Evolutionary conservation across 1,140 invertebrate species (phyloP).

Genomic region (Macrotrachela quadricornifera): DNA sequence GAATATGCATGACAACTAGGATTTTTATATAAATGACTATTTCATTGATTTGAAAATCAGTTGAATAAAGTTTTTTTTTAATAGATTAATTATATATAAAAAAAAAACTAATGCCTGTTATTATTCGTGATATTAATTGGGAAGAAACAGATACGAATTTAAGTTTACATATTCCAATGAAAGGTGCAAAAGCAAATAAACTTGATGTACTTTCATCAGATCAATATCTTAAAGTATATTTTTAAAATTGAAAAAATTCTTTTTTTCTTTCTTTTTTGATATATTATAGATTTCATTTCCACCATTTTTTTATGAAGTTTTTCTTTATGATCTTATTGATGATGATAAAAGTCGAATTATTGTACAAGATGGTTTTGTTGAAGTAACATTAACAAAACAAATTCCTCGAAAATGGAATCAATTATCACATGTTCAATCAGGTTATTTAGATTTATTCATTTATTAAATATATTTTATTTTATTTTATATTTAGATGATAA

Average conservation of each 20-base stretch:
- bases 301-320: slow-evolving; percentile 6
- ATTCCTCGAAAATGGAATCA: neutral
- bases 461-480: neutral
- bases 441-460: neutral
- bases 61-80: no score
- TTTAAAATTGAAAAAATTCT: neutral
- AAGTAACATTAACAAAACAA: neutral
- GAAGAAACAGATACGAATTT: slow-evolving; percentile 1
- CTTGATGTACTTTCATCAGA: neutral
- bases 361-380: slow-evolving; percentile 4
- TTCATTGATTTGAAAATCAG: no score
- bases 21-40: no score
- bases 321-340: neutral
- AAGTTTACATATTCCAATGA: slow-evolving; percentile 1
- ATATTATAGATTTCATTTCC: slow-evolving; percentile 3
- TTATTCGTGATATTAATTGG: slow-evolving; percentile 6
- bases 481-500: neutral
- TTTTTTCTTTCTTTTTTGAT: neutral
- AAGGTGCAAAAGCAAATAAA: slow-evolving; percentile 6
- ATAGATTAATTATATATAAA: no score
- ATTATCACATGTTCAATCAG: slow-evolving; percentile 1
- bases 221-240: slow-evolving; percentile 2
- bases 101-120: neutral
- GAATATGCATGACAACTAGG: no score
- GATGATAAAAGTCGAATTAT: neutral